phyloP scores from a whole-genome alignment of 2,113 vertebrate species.

The human region DNA sequence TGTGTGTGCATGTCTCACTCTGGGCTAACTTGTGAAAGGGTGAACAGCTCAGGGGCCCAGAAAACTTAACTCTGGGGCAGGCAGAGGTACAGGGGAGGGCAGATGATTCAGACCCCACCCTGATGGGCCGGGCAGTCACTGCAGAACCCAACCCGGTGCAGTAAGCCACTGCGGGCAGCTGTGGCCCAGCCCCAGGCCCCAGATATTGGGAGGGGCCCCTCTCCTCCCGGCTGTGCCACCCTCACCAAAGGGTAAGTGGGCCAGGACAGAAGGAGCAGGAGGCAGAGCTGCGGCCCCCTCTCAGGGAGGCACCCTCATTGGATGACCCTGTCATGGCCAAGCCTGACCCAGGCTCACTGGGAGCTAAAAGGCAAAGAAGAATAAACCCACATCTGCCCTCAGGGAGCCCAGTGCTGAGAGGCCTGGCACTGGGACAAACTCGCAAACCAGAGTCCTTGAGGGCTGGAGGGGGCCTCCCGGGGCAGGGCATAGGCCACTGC shows the following conservation, averaged over 20 bases:
- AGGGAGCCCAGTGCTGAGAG: background rate
- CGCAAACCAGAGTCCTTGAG: background rate
- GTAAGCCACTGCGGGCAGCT: accelerated
- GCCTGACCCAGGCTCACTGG: background rate
- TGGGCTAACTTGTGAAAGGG: background rate
- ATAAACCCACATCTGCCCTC: background rate
- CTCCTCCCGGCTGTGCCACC: background rate
- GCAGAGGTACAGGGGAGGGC: background rate
- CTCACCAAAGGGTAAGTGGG: background rate
- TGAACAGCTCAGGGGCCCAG: background rate
- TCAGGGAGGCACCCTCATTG: background rate
- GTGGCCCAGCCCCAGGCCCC: background rate
- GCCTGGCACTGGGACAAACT: background rate
- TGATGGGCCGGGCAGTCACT: background rate
- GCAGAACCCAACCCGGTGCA: background rate
- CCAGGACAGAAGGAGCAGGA: background rate
- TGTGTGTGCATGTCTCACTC: background rate
- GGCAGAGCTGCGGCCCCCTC: background rate
- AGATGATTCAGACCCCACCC: background rate
- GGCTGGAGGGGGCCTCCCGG: background rate
- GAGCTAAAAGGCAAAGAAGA: background rate
- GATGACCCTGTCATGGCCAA: background rate
- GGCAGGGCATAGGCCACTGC: background rate
- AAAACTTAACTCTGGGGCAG: background rate
- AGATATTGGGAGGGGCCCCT: background rate